Conservation (phyloP, 2,888 invertebrate species). For the Drosophila hawaiiensis region DNA sequence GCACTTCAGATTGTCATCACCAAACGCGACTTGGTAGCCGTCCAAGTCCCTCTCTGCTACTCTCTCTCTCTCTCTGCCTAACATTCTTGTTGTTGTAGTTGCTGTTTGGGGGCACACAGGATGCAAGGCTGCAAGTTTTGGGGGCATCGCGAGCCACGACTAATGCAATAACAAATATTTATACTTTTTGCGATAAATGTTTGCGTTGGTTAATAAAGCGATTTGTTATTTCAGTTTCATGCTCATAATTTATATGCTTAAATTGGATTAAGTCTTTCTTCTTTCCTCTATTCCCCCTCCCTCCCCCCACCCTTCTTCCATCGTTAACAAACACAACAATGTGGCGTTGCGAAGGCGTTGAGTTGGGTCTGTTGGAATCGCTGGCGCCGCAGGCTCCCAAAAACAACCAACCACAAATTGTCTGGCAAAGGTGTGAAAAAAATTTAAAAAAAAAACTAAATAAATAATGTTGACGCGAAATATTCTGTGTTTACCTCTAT, state of each 20-base stretch:
- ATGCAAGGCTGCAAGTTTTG: slow-evolving; percentile 39
- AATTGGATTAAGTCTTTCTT: slow-evolving; percentile 73
- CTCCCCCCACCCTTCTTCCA: background rate
- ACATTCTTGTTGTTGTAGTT: slow-evolving; percentile 30
- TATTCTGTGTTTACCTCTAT: slow-evolving; percentile 51
- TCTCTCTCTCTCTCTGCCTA: slow-evolving; percentile 19
- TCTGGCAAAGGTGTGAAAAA: slow-evolving; percentile 70
- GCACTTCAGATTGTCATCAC: slow-evolving; percentile 72
- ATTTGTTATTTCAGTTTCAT: slow-evolving; percentile 80
- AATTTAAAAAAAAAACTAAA: background rate
- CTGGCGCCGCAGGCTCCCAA: slow-evolving; percentile 46
- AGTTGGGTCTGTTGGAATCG: slow-evolving; percentile 42
- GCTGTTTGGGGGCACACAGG: slow-evolving; percentile 27
- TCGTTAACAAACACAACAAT: background rate
- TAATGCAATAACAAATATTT: slow-evolving; percentile 84
- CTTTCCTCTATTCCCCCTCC: background rate
- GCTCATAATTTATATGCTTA: slow-evolving; percentile 78
- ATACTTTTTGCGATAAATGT: slow-evolving; percentile 84
- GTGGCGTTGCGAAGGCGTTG: slow-evolving; percentile 69
- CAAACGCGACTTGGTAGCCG: slow-evolving; percentile 34
- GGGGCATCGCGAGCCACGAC: slow-evolving; percentile 37
- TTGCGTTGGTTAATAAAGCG: slow-evolving; percentile 81
- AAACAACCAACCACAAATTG: slow-evolving; percentile 25
- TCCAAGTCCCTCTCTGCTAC: background rate
- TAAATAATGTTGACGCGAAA: slow-evolving; percentile 35